Conservation (phyloP, 2,888 invertebrate species). For the Pristionchus exspectatus region DNA sequence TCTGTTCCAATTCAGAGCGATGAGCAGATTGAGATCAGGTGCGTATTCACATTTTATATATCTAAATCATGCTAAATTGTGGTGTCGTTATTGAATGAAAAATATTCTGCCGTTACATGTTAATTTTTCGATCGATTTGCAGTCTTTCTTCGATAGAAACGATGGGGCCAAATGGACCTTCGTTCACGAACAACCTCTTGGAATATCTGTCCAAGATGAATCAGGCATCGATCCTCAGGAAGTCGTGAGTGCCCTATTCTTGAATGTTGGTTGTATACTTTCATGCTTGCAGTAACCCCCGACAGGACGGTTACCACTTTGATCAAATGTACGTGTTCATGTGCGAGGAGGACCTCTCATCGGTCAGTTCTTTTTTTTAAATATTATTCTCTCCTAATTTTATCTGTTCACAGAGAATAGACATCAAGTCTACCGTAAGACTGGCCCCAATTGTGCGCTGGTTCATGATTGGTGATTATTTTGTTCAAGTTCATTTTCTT, state of each 20-base stretch:
- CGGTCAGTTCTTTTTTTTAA: background rate
- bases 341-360: constrained; percentile 13
- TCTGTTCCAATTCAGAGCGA: background rate
- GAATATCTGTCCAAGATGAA: constrained; percentile 7
- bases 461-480: background rate
- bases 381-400: background rate
- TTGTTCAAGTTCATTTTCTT: background rate
- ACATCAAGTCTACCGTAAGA: no score
- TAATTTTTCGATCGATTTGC: background rate
- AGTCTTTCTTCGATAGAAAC: background rate
- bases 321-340: constrained; percentile 23
- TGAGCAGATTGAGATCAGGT: constrained; percentile 46
- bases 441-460: constrained; percentile 31
- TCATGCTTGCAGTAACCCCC: background rate
- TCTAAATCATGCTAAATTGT: background rate
- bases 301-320: background rate
- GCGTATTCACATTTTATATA: background rate
- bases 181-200: background rate
- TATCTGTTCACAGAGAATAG: background rate
- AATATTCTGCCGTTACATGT: no score
- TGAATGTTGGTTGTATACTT: background rate
- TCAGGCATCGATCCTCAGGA: background rate
- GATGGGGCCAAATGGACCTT: background rate
- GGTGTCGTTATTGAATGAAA: no score
- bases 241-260: background rate